Base-by-base conservation (phyloP, 2,888 invertebrate species). In the Andrena trimmerana region DNA sequence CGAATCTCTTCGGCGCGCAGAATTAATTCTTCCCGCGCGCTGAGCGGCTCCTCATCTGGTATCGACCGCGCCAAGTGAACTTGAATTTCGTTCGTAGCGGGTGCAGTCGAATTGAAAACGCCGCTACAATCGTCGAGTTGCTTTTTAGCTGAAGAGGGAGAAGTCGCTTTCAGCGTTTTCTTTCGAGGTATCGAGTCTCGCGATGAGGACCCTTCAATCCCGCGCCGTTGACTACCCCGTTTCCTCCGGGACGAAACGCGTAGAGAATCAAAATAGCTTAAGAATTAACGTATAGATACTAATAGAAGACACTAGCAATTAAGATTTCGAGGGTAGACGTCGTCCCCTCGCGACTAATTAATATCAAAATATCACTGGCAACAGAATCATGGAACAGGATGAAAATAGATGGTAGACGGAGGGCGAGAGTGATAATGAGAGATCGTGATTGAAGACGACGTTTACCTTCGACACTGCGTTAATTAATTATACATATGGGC, bases 401-500 rank as follows among this genome's bases (percentile, higher is more conserved):
- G 10, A 2, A 4, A 20, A 48, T 27, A 27, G 2, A 24, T 24
- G 13, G 24, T 5, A 0, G 8, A 24, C 24, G 2, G n/a, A 29
- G 0, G 36, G 36, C 13, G n/a, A 24, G 6, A 31, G 10, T 27
- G 63, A 31, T 8, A 42, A 42, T 2, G 13, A 65, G 16, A 69
- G 29, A 42, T 52, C 73, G 59, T 29, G 73, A 36, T 42, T 5
- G 52, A n/a, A 67, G 65, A 60, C 72, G 78, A 74, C 70, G 81
- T 68, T 67, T 79, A 76, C 73, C 65, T 42, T 65, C 70, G 75
- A 86, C 60, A 83, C 52, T 50, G 50, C 72, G 76, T 85, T 85
- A 85, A 86, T 88, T 90, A 91, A 90, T 91, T 91, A 90, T 83
- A 83, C 62, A 71, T 88, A 92, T 86, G 88, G 91, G 90, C 92